A percentile compares a stretch with the other conserved stretches of the same genome.
phyloP scores from a whole-genome alignment of 2,888 invertebrate genomes.

The Calephelis perditalis region DNA sequence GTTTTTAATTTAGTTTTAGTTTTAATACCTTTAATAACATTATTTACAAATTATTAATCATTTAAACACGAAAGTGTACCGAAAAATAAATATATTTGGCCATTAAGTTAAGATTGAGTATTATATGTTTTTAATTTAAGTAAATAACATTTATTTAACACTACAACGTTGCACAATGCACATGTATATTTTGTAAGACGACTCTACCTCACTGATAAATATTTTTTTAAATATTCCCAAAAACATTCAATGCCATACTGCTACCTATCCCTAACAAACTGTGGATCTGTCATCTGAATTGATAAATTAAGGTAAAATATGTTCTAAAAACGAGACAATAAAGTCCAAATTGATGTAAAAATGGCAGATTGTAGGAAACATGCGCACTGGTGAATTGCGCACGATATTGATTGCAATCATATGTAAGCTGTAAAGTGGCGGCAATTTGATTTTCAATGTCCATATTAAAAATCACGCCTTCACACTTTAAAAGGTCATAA shows the following conservation, averaged over 20 bases:
- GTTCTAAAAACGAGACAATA: constrained; percentile 24
- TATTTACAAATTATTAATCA: neutral
- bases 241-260: constrained; percentile 56
- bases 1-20: too few species aligned
- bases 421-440: constrained; percentile 63
- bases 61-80: neutral
- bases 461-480: constrained; percentile 11
- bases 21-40: neutral
- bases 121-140: neutral
- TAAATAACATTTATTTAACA: neutral
- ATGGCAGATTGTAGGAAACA: constrained; percentile 46
- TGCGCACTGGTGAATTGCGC: constrained; percentile 74
- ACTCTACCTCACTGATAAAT: constrained; percentile 5
- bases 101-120: neutral
- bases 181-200: neutral
- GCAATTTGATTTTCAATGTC: constrained; percentile 42
- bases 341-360: constrained; percentile 32
- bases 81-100: neutral
- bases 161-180: neutral
- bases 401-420: constrained; percentile 71
- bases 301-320: constrained; percentile 16
- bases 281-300: constrained; percentile 59
- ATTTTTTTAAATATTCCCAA: constrained; percentile 31
- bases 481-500: constrained; percentile 3
- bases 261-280: constrained; percentile 43